phyloP scores from a whole-genome alignment of 2,797 vertebrate genomes.

The Chanos chanos region DNA sequence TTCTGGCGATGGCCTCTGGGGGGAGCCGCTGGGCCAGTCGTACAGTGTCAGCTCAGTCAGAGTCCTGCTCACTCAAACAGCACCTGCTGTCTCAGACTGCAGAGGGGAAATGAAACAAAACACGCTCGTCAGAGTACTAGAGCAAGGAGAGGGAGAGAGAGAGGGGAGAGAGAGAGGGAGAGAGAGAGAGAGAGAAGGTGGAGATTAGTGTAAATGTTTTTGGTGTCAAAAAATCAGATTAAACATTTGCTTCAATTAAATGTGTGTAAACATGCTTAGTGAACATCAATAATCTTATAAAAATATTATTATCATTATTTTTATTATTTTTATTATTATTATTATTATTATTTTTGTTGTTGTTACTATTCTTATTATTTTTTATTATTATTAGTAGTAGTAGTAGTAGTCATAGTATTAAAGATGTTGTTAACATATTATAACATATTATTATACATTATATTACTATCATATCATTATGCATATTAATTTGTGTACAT shows the following conservation, averaged over 20 bases:
- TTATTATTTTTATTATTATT: too few species aligned
- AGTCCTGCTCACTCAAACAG: not conserved
- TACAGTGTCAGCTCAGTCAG: not conserved
- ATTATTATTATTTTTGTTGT: too few species aligned
- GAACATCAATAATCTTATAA: too few species aligned
- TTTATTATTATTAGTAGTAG: too few species aligned
- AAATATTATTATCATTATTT: not conserved
- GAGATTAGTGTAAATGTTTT: not conserved
- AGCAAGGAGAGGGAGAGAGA: not conserved
- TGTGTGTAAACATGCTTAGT: too few species aligned
- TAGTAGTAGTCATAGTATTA: too few species aligned
- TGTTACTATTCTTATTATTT: too few species aligned
- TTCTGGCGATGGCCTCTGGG: slow-evolving; percentile 5
- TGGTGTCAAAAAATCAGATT: not conserved
- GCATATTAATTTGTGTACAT: too few species aligned
- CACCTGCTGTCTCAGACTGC: not conserved
- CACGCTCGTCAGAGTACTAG: not conserved
- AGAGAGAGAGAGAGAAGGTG: not conserved
- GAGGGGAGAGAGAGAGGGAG: not conserved
- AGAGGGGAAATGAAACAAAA: slow-evolving; percentile 2
- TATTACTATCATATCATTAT: too few species aligned
- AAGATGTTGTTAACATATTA: too few species aligned
- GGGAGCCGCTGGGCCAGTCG: slow-evolving; percentile 14
- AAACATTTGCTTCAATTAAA: not conserved
- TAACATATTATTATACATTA: too few species aligned